Evolutionary conservation across 2,113 vertebrate species (phyloP).

Genomic region (Alouatta palliata): DNA sequence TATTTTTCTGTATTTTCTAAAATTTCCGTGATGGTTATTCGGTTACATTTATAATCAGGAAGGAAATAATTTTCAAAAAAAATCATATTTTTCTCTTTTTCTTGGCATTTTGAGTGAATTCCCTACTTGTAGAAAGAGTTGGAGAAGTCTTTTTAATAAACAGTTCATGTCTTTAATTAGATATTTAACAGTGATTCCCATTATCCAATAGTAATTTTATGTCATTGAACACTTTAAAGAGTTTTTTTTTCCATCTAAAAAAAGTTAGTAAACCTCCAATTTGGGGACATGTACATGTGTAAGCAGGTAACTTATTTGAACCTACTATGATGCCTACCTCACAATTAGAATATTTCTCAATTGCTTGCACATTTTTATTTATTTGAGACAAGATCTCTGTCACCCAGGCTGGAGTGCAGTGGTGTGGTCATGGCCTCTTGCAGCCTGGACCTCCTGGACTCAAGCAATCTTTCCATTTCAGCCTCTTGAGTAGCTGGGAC

Average conservation of each 20-base stretch:
- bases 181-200: neutral
- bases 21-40: neutral
- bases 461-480: too few relatives aligned
- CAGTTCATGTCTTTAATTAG: neutral
- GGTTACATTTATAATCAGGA: neutral
- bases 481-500: too few relatives aligned
- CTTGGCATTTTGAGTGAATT: neutral
- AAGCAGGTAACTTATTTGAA: neutral
- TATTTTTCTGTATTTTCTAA: neutral
- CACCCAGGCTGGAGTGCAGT: too few relatives aligned
- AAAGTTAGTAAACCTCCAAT: neutral
- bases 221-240: neutral
- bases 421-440: too few relatives aligned
- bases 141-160: neutral
- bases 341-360: neutral
- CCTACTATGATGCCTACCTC: neutral
- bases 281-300: neutral
- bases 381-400: too few relatives aligned
- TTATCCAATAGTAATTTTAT: neutral
- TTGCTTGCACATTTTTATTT: neutral
- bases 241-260: neutral
- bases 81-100: neutral
- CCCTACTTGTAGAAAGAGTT: neutral
- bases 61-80: neutral
- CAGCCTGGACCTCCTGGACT: too few relatives aligned